A percentile compares a stretch with the other conserved stretches of the same genome.
These are phyloP conservation scores for Coilia nasus DNA, from an alignment of 2,797 vertebrate species.

Conservation along the genomic window DNA sequence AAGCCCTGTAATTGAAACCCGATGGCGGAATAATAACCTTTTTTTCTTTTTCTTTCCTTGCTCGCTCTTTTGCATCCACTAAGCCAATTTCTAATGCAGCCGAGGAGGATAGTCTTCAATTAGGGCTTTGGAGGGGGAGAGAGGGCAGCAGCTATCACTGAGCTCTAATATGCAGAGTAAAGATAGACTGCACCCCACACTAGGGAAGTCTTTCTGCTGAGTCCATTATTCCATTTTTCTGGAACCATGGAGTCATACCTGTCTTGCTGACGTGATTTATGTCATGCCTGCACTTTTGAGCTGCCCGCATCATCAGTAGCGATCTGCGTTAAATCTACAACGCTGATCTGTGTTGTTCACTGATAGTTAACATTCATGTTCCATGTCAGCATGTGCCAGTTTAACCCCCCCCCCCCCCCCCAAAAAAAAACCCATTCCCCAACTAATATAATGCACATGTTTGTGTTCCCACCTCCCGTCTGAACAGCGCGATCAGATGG, in stretches of 20 bases:
- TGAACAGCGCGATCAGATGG: slow-evolving; percentile 33
- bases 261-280: background rate
- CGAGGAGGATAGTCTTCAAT: slow-evolving; percentile 54
- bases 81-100: slow-evolving; percentile 55
- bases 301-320: background rate
- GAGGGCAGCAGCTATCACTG: slow-evolving; percentile 24
- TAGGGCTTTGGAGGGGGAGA: slow-evolving; percentile 47
- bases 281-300: background rate
- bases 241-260: background rate
- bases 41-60: slow-evolving; percentile 23
- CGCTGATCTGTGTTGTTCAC: slow-evolving; percentile 31
- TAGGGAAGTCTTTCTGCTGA: background rate
- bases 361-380: slow-evolving; percentile 47
- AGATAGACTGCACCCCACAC: slow-evolving; percentile 9
- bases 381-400: slow-evolving; percentile 59
- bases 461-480: slow-evolving; percentile 57
- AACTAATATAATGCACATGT: slow-evolving; percentile 74
- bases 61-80: slow-evolving; percentile 50
- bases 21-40: slow-evolving; percentile 69
- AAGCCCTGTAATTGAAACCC: slow-evolving; percentile 73
- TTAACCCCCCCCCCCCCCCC: slow-evolving; percentile 62
- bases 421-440: too few relatives aligned
- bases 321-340: slow-evolving; percentile 14
- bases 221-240: background rate
- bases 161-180: background rate